Evolutionary conservation across 2,797 vertebrate species (phyloP).

Genomic region (Basileuterus tristriatus): DNA sequence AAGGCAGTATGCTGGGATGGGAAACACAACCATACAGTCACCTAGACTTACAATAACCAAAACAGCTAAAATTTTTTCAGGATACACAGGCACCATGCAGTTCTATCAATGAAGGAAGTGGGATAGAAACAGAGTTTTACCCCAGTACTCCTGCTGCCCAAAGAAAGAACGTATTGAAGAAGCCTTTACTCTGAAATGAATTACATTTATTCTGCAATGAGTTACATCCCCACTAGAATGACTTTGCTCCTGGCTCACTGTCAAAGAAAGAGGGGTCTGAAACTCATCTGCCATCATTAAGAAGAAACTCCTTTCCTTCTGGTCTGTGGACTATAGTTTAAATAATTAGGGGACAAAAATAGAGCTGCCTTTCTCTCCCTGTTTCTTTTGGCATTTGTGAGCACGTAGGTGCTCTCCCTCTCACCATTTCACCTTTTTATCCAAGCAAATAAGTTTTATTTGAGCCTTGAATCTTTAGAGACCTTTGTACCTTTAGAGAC

Average conservation of each 20-base stretch:
- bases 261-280: not conserved
- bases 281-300: not conserved
- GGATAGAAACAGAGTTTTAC: not conserved
- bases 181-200: not conserved
- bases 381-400: not conserved
- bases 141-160: not conserved
- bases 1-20: not conserved
- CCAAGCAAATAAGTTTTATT: not conserved
- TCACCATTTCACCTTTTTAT: not conserved
- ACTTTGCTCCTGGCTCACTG: not conserved
- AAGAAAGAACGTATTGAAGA: not conserved
- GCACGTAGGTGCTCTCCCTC: not conserved
- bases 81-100: too few relatives aligned
- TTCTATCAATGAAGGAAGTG: not conserved
- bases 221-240: not conserved
- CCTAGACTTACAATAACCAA: not conserved
- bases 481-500: not conserved
- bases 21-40: rapidly evolving
- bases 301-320: not conserved
- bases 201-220: not conserved
- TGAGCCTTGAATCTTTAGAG: not conserved
- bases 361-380: not conserved
- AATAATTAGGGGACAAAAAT: not conserved
- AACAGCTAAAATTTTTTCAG: not conserved
- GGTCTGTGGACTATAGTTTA: not conserved